Evolutionary conservation across 2,113 vertebrate species (phyloP), one percentile per base, ranked within the genome.

Genomic region (Ardeotis arabs): DNA sequence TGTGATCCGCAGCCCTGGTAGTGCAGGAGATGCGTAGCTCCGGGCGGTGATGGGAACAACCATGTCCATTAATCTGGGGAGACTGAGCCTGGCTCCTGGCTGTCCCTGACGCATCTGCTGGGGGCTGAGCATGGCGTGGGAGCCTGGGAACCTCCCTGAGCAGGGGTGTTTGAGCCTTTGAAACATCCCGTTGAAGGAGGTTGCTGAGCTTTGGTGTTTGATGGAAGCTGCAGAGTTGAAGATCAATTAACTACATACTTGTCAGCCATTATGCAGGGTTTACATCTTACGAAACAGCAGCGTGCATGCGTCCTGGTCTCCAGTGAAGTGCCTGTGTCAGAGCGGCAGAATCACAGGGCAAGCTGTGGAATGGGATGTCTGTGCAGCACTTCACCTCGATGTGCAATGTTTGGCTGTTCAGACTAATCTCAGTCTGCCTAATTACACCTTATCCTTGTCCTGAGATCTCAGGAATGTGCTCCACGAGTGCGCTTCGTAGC

Each of bases 281-380:
- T 47, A 20, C n/a, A 39, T 45, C 39, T 37, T 18, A 15, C 22
- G 41, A 27, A 52, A 19, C 25, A 55, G 27, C 70, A 70, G 64
- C 58, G n/a, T 1, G 1, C n/a, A 18, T 6, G 16, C 0, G 2
- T 27, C 66, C 39, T 59, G 29, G 31, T 67, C 24, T 18, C 72
- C 45, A 49, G 3, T 12, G 29, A 73, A 17, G 28, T 7, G 12
- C 14, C 37, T 12, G 24, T 77, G 56, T 83, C 28, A 29, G 45
- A 53, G 72, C 14, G 72, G 14, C 29, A 41, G 72, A 88, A 59
- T 45, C 4, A 1, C 29, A 37, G n/a, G 16, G 12, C 45, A 53
- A 67, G 29, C 45, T 49, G 52, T 60, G 53, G 62, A 44, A 39
- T 27, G 39, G 39, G 59, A 13, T 14, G 33, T 49, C 45, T 49